Evolutionary conservation across 2,797 vertebrate genomes (phyloP).

Genomic region (Calcarius lapponicus): DNA sequence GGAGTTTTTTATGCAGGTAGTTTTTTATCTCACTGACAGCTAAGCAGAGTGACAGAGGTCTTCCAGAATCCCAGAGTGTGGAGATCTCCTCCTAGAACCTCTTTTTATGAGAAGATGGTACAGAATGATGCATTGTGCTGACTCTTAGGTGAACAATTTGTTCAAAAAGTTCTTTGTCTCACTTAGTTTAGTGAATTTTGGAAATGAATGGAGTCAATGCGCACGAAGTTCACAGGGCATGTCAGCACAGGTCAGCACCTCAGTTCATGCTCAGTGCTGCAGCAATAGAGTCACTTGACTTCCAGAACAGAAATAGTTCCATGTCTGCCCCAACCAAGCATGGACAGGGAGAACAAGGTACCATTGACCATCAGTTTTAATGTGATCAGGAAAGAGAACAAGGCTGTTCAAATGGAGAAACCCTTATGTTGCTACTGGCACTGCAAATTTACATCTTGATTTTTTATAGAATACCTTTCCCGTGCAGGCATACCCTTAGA

Average conservation of each 20-base stretch:
- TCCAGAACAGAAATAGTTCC: background rate
- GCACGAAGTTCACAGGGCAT: background rate
- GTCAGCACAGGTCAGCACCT: background rate
- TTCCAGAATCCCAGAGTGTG: background rate
- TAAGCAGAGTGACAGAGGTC: background rate
- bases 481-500: background rate
- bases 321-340: background rate
- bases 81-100: background rate
- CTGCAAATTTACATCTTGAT: background rate
- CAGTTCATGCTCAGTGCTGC: background rate
- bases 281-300: fast-evolving
- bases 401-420: background rate
- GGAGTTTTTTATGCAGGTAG: background rate
- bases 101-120: background rate
- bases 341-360: fast-evolving
- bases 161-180: background rate
- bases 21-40: background rate
- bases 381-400: background rate
- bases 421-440: background rate
- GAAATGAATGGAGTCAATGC: background rate
- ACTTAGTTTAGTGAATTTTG: background rate
- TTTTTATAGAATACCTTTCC: background rate
- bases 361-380: background rate
- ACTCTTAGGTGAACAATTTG: background rate
- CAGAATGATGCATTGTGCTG: background rate